Conservation (phyloP, 2,888 invertebrate species). For the Rhingia campestris region DNA sequence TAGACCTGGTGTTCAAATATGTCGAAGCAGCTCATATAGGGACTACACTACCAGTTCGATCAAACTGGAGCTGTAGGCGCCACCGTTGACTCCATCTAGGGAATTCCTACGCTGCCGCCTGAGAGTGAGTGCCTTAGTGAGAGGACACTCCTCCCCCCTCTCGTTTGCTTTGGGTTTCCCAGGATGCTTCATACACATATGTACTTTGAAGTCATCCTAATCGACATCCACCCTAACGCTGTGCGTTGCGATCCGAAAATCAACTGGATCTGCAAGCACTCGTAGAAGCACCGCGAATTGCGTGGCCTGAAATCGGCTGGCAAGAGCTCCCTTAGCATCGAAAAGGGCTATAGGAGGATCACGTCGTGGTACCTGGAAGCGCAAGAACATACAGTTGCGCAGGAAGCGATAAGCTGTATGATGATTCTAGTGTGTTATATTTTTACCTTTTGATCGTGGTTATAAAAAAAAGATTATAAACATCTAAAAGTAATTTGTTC, state of each 20-base stretch:
- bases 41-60: no score
- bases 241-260: constrained; percentile 97
- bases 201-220: constrained; percentile 97
- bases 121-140: no score
- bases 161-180: constrained; percentile 99
- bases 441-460: constrained; percentile 62
- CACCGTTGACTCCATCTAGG: no score
- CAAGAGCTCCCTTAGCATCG: constrained; percentile 96
- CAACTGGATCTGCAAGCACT: constrained; percentile 98
- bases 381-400: constrained; percentile 96
- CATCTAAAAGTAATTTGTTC: no score
- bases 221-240: constrained; percentile 87
- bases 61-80: no score
- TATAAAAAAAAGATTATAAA: constrained; percentile 13
- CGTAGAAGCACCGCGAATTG: constrained; percentile 98
- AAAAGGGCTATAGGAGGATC: constrained; percentile 99
- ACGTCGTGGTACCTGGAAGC: constrained; percentile 96
- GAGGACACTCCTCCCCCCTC: no score
- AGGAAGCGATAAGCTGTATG: constrained; percentile 93
- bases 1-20: no score
- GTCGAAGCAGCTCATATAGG: no score
- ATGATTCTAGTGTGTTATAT: constrained; percentile 47
- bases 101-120: no score
- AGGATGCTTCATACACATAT: constrained; percentile 99
- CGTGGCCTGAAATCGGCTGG: constrained; percentile 98